Evolutionary conservation across 2,888 invertebrate species (phyloP), one percentile per base, ranked within the genome.

Genomic region (Diaprepes abbreviatus): DNA sequence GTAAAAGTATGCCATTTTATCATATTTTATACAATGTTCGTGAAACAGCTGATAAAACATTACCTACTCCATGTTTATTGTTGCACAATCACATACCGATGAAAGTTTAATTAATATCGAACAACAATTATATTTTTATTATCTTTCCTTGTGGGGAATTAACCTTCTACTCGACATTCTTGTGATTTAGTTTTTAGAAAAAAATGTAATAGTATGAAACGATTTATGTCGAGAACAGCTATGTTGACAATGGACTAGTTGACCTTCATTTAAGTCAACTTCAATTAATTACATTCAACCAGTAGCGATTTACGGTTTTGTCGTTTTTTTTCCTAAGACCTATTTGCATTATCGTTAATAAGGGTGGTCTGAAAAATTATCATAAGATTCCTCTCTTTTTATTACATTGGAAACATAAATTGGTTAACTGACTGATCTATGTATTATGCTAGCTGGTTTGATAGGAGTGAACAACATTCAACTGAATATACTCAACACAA

Each of bases 181-280:
- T 57, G 38, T 21, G 28, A 60, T 62, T 45, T 35, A 38, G 17
- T 68, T 63, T 58, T 54, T 35, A 24, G 5, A 12, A 21, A 67
- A 62, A 62, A 67, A 60, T 43, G 60, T 21, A 24, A 54, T 59
- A 43, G 66, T 36, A 52, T 33, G 45, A 12, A 43, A 43, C 54
- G 55, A 60, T 60, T 67, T 65, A 65, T 60, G 14, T 38, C 9
- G 10, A 48, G 45, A 45, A 50, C 33, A 35, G 28, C 48, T 43
- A 40, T 64, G 64, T 36, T 58, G 69, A 64, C 69, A 69, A 64
- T 28, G 10, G 55, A 64, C 59, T 40, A 38, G 69, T 69, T 60
- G 43, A 35, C 69, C 69, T 69, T 69, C 59, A 35, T n/a, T 50
- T 31, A 19, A 58, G 38, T 66, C 52, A 50, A 36, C 57, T 58